Evolutionary conservation across 2,888 invertebrate genomes (phyloP).

Genomic region (Eugnorisma glareosa): DNA sequence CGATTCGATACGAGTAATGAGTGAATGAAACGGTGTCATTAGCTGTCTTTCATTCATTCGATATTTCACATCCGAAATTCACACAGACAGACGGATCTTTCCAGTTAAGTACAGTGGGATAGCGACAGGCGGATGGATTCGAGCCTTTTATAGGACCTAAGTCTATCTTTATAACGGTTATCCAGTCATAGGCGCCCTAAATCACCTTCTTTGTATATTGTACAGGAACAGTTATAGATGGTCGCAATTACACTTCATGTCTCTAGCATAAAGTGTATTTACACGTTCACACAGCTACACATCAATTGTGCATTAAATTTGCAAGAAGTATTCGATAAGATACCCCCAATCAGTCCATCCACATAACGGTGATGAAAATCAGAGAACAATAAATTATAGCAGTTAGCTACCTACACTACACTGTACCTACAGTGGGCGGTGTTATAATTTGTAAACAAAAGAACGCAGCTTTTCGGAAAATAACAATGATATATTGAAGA

Average conservation of each 20-base stretch:
- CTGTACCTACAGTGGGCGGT: not conserved
- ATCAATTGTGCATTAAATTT: not conserved
- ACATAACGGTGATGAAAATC: not conserved
- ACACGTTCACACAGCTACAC: not conserved
- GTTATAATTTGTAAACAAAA: slow-evolving; percentile 28
- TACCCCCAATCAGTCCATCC: not conserved
- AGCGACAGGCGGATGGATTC: slow-evolving; percentile 50
- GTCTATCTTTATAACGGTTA: slow-evolving; percentile 76
- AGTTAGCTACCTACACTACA: not conserved
- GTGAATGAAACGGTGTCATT: slow-evolving; percentile 57
- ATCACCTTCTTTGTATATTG: slow-evolving; percentile 72
- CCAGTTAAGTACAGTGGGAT: slow-evolving; percentile 46
- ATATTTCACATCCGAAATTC: slow-evolving; percentile 42
- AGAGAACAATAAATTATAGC: not conserved
- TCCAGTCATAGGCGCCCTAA: slow-evolving; percentile 73
- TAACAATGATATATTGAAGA: slow-evolving; percentile 31
- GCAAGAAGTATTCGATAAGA: not conserved
- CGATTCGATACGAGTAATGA: slow-evolving; percentile 70
- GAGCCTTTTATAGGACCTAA: slow-evolving; percentile 66
- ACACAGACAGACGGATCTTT: slow-evolving; percentile 43
- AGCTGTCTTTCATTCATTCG: slow-evolving; percentile 49
- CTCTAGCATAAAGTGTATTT: slow-evolving; percentile 1
- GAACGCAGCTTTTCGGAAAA: slow-evolving; percentile 8
- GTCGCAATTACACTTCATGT: slow-evolving; percentile 38
- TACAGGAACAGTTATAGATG: slow-evolving; percentile 50